phyloP scores from a whole-genome alignment of 2,888 invertebrate genomes.

The Agriopis leucophaearia region DNA sequence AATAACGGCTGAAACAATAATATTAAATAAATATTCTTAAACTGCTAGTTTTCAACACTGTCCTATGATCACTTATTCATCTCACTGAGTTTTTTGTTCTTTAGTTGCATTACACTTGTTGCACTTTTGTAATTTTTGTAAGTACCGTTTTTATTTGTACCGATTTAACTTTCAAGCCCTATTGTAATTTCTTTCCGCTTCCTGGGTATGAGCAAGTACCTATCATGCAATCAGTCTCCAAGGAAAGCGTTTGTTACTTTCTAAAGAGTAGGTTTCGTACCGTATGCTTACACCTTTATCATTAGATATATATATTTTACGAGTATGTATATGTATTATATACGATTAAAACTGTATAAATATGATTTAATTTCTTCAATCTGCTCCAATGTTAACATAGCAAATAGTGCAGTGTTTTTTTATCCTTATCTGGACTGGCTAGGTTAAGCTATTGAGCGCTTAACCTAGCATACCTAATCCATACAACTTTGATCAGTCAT shows the following conservation, averaged over 20 bases:
- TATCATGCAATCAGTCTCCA: constrained; percentile 30
- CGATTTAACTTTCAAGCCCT: constrained; percentile 7
- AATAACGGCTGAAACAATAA: no score
- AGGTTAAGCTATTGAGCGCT: no score
- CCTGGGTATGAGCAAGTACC: constrained; percentile 13
- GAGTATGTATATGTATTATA: not conserved
- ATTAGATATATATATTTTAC: not conserved
- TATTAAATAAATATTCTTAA: no score
- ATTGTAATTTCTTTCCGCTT: constrained; percentile 3
- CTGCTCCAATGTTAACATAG: no score
- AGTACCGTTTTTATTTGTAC: constrained; percentile 8
- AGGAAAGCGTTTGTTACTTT: constrained; percentile 24
- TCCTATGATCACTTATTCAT: no score
- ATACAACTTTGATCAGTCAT: no score
- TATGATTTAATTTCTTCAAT: not conserved
- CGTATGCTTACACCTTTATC: not conserved
- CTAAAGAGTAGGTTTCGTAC: constrained; percentile 16
- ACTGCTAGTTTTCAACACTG: no score
- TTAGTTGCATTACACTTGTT: not conserved
- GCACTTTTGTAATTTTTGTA: not conserved
- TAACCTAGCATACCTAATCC: no score
- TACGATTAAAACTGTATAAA: not conserved
- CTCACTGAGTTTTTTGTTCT: not conserved
- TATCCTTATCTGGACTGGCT: no score
- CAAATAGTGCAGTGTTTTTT: no score